Conservation (phyloP, 2,888 invertebrate species). For the Patella caerulea region DNA sequence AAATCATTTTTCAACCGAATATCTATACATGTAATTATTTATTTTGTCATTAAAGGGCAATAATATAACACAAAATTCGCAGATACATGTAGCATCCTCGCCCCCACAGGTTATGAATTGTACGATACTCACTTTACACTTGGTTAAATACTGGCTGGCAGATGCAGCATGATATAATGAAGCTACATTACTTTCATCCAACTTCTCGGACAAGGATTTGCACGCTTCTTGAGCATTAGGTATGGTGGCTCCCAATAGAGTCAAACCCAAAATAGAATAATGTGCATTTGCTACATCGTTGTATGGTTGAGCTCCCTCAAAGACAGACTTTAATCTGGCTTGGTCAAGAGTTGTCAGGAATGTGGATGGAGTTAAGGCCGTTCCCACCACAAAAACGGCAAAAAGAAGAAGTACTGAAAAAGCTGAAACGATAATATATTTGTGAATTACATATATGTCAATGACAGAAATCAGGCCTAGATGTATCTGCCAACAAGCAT, state of each 20-base stretch:
- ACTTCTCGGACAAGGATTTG: conserved; percentile 71
- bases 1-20: too few relatives aligned
- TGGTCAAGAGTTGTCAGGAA: conserved; percentile 70
- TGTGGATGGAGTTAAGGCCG: conserved; percentile 67
- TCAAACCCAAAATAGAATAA: conserved; percentile 82
- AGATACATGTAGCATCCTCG: too few relatives aligned
- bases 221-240: conserved; percentile 73
- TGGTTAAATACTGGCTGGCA: conserved; percentile 76
- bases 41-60: too few relatives aligned
- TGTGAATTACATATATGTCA: too few relatives aligned
- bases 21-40: too few relatives aligned
- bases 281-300: conserved; percentile 75
- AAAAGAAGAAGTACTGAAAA: conserved; percentile 57
- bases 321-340: conserved; percentile 66
- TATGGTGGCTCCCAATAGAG: conserved; percentile 78
- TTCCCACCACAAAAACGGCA: conserved; percentile 64
- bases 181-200: conserved; percentile 71
- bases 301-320: conserved; percentile 66
- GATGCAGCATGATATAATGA: conserved; percentile 79
- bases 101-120: background rate
- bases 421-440: conserved; percentile 42
- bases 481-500: too few relatives aligned
- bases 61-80: too few relatives aligned
- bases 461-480: too few relatives aligned
- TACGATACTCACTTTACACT: conserved; percentile 52